Conservation (phyloP, 2,888 invertebrate genomes). For the Agriopis marginaria region DNA sequence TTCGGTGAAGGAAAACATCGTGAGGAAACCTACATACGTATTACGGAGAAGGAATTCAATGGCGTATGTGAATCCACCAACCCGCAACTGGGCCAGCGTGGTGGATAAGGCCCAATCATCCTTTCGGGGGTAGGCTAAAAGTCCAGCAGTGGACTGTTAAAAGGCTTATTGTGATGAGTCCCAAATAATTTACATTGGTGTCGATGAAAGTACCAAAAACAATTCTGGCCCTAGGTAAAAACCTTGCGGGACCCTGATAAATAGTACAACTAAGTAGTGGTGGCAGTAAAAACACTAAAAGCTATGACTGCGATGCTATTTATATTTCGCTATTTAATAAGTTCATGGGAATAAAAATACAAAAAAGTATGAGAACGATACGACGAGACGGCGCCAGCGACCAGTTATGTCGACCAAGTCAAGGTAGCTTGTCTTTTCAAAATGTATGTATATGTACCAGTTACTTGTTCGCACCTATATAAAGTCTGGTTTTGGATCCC, state of each 20-base stretch:
- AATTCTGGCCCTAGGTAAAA: not conserved
- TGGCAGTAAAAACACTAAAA: not conserved
- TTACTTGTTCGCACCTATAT: constrained; percentile 17
- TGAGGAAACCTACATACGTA: no score
- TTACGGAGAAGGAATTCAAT: no score
- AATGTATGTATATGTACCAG: constrained; percentile 33
- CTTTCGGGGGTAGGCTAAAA: no score
- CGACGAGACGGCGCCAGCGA: constrained; percentile 21
- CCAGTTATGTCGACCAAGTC: constrained; percentile 24
- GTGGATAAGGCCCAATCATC: no score
- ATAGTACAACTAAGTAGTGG: not conserved
- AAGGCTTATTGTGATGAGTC: no score
- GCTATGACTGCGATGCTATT: constrained; percentile 5
- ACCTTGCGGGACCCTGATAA: constrained; percentile 7
- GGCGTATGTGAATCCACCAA: no score
- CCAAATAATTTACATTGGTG: not conserved
- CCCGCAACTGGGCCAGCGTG: no score
- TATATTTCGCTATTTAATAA: constrained; percentile 6
- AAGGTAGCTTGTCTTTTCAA: constrained; percentile 38
- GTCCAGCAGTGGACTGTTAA: no score
- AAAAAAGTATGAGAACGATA: constrained; percentile 21
- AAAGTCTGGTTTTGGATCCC: constrained; percentile 38
- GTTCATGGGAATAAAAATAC: constrained; percentile 19
- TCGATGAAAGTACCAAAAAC: not conserved
- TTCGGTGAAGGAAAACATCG: no score